A percentile compares a stretch with the other conserved stretches of the same genome.
Conservation (phyloP, 2,113 vertebrate species). For the Rhegmatorhina hoffmannsi region DNA sequence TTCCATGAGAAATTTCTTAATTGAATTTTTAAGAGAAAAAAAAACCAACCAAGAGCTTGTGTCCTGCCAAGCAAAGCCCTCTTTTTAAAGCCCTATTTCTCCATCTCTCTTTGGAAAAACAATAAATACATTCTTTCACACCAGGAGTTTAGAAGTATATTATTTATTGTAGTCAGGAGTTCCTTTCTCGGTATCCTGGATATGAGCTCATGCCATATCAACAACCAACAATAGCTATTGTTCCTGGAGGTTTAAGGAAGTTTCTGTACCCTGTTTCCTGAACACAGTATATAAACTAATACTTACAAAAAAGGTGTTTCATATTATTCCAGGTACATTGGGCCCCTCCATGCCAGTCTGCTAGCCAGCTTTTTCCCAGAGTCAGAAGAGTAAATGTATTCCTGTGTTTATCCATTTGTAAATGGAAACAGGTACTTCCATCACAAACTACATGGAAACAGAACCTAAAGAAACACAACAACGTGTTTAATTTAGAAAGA, state of each 20-base stretch:
- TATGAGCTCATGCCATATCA: slow-evolving; percentile 81
- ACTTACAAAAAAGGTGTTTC: slow-evolving; percentile 67
- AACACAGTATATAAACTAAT: slow-evolving; percentile 70
- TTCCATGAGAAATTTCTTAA: neutral
- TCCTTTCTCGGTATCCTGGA: slow-evolving; percentile 71
- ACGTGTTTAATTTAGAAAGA: neutral
- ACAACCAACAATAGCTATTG: slow-evolving; percentile 82
- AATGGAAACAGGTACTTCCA: slow-evolving; percentile 9
- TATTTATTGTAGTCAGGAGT: slow-evolving; percentile 72
- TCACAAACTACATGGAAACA: neutral
- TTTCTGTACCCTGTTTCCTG: slow-evolving; percentile 79
- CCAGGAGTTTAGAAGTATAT: slow-evolving; percentile 69
- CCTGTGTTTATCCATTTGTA: neutral
- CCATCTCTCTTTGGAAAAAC: slow-evolving; percentile 5
- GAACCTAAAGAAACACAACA: neutral
- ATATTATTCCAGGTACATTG: slow-evolving; percentile 72
- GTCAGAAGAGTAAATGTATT: neutral
- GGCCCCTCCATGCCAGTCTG: slow-evolving; percentile 12
- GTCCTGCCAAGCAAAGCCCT: neutral
- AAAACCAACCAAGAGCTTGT: neutral
- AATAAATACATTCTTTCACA: slow-evolving; percentile 52
- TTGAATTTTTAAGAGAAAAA: neutral
- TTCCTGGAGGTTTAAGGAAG: slow-evolving; percentile 77
- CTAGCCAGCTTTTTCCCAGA: slow-evolving; percentile 57
- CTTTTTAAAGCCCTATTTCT: slow-evolving; percentile 17